Evolutionary conservation across 1,140 invertebrate genomes (phyloP), one percentile per base, ranked within the genome.

Genomic region (Pseudomyrmex cubaensis): DNA sequence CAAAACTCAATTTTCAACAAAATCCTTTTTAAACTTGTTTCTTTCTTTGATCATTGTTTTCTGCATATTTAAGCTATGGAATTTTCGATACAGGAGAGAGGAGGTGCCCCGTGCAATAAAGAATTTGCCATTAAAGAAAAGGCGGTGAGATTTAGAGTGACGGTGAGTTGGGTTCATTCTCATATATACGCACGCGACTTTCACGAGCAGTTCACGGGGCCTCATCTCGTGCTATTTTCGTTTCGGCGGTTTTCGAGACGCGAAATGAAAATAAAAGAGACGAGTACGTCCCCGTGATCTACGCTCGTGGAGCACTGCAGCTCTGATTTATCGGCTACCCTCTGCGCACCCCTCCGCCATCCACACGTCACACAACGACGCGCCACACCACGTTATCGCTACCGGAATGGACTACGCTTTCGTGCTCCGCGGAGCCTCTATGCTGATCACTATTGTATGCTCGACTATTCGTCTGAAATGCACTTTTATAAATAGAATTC

Each of bases 261-360:
- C 72, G 72, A 83, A 88, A 88, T 85, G 84, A 88, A 88, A 84
- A 87, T 82, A 90, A 89, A 85, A 88, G 56, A 85, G 62, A 67
- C 54, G 48, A 84, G 59, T 75, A 67, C 54, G 56, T 64, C 44
- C 59, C 76, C 82, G 77, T 87, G 87, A 88, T 88, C 82, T 88
- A 87, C 87, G 85, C 82, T 66, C 83, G 75, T 62, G 73, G 82
- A 66, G 62, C 63, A 57, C 77, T 66, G 77, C 83, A 82, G 84
- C 74, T 64, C 87, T 89, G 90, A 90, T 90, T 91, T 90, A 91
- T 91, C 86, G 87, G 83, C 69, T 61, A 74, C 57, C 74, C 72
- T 69, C 74, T 75, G 15, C 67, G 61, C 64, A 83, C 67, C 82
- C 72, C 57, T 76, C 69, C 76, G 48, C 70, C 77, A 50, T 22